These are phyloP conservation scores for Lophius americanus DNA, from an alignment of 2,797 vertebrate genomes.

Conservation along the genomic window DNA sequence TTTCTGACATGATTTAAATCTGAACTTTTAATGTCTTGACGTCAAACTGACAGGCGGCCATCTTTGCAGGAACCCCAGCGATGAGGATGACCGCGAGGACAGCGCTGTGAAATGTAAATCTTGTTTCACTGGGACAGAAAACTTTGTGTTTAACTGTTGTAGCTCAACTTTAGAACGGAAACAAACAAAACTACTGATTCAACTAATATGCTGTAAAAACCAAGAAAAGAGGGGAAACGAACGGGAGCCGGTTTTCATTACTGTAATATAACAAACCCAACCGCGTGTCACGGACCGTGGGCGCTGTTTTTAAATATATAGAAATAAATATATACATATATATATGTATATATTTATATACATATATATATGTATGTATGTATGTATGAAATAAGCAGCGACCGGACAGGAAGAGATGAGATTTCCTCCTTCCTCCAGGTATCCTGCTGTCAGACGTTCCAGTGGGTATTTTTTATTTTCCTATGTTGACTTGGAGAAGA, in stretches of 20 bases:
- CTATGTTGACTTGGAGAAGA: slow-evolving; percentile 64
- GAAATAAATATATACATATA: slow-evolving; percentile 47
- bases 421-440: not conserved
- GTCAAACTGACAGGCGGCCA: slow-evolving; percentile 11
- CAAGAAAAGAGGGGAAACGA: not conserved
- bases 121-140: no score
- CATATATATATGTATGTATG: slow-evolving; percentile 56
- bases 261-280: slow-evolving; percentile 74
- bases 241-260: slow-evolving; percentile 79
- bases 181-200: slow-evolving; percentile 91
- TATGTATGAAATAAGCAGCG: slow-evolving; percentile 42
- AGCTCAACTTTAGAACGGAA: slow-evolving; percentile 87
- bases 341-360: slow-evolving; percentile 28
- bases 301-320: no score
- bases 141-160: slow-evolving; percentile 89
- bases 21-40: no score
- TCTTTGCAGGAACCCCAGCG: slow-evolving; percentile 14
- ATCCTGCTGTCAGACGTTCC: slow-evolving; percentile 78
- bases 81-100: slow-evolving; percentile 57
- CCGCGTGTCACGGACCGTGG: slow-evolving; percentile 81
- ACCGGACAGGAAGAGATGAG: slow-evolving; percentile 40
- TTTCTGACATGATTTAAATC: no score
- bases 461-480: slow-evolving; percentile 40
- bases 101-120: slow-evolving; percentile 88
- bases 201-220: slow-evolving; percentile 84